phyloP scores from a whole-genome alignment of 2,113 vertebrate species.

The Opisthocomus hoazin region DNA sequence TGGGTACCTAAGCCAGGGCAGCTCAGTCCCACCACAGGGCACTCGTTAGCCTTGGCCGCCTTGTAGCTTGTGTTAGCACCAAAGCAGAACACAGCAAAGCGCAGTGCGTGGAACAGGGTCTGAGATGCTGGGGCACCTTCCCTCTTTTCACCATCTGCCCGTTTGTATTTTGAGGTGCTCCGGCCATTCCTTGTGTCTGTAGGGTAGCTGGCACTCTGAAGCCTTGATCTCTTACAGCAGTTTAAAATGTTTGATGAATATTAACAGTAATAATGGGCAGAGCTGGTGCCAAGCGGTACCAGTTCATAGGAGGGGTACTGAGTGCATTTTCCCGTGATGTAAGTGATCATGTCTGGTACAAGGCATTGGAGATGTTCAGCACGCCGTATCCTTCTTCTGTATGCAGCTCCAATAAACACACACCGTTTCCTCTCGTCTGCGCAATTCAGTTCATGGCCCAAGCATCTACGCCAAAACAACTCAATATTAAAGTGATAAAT shows the following conservation, averaged over 20 bases:
- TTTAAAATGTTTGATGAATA: neutral
- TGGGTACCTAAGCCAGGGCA: neutral
- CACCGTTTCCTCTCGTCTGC: neutral
- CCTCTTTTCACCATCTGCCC: neutral
- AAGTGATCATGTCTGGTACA: neutral
- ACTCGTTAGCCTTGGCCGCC: neutral
- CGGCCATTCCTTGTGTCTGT: neutral
- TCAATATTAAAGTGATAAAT: constrained; percentile 57
- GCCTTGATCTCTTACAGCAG: neutral
- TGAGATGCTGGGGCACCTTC: neutral
- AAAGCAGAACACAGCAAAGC: neutral
- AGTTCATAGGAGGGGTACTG: neutral
- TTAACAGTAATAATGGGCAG: neutral
- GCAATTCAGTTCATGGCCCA: neutral
- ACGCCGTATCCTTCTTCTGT: neutral
- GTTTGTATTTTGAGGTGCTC: neutral
- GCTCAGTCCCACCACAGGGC: neutral
- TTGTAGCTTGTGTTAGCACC: neutral
- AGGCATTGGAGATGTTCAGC: neutral
- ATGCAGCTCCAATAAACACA: neutral
- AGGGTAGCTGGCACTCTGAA: neutral
- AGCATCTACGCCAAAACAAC: neutral
- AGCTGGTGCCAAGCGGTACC: neutral
- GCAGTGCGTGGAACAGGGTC: no score
- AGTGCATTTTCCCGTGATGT: neutral